phyloP scores from a whole-genome alignment of 2,888 invertebrate species.

The Diachrysia chrysitis region DNA sequence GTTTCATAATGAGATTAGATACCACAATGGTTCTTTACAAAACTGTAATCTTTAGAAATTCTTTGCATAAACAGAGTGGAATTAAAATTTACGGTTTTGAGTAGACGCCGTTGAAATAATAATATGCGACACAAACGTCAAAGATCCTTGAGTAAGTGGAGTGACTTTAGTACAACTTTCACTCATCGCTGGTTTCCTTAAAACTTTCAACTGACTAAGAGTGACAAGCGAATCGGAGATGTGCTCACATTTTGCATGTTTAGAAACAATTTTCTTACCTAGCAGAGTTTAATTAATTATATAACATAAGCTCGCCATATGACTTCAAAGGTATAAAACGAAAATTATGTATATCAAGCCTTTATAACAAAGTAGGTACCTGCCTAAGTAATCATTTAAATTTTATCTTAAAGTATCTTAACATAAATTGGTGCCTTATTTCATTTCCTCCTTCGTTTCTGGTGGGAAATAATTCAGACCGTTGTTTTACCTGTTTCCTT shows the following conservation, averaged over 20 bases:
- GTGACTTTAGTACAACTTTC: slow-evolving; percentile 4
- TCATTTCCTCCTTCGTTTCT: slow-evolving; percentile 44
- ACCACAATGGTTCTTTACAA: slow-evolving; percentile 1
- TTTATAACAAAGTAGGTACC: slow-evolving; percentile 7
- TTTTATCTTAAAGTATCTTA: slow-evolving; percentile 33
- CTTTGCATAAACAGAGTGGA: slow-evolving; percentile 2
- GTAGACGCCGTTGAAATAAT: not conserved
- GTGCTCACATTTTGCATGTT: slow-evolving; percentile 1
- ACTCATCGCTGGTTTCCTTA: slow-evolving; percentile 4
- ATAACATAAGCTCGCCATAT: not conserved
- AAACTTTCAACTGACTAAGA: slow-evolving; percentile 4
- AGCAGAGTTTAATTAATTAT: not conserved
- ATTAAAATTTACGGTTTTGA: slow-evolving; percentile 1
- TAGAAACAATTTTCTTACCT: not conserved
- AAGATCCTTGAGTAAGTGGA: slow-evolving; percentile 1
- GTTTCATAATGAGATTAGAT: slow-evolving; percentile 1
- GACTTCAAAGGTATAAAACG: not conserved
- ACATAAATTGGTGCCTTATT: slow-evolving; percentile 35
- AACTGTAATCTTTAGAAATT: slow-evolving; percentile 1
- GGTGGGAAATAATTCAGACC: slow-evolving; percentile 49
- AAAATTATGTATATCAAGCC: slow-evolving; percentile 4
- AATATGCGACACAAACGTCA: slow-evolving; percentile 1
- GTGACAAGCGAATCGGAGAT: slow-evolving; percentile 1
- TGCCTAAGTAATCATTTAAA: slow-evolving; percentile 15
- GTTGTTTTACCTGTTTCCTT: slow-evolving; percentile 45